Conservation (phyloP, 1,140 invertebrate genomes). For the Neotoxoptera formosana region DNA sequence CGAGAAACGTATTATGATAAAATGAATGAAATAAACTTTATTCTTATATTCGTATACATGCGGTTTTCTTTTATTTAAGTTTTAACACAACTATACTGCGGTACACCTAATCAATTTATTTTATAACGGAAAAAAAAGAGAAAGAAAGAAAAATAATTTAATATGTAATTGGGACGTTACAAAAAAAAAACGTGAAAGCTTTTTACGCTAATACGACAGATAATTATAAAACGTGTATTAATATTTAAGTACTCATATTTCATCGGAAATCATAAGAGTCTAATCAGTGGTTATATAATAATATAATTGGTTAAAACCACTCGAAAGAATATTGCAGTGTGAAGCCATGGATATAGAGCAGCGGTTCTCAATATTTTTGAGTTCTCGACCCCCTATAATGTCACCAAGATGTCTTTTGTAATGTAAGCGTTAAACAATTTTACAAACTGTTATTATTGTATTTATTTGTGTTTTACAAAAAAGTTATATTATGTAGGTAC, state of each 20-base stretch:
- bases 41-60: neutral
- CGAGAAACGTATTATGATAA: slow-evolving; percentile 7
- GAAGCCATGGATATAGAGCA: no score
- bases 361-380: no score
- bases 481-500: no score
- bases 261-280: no score
- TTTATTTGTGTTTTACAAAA: no score
- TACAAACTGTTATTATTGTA: no score
- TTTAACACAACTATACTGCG: neutral
- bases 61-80: neutral
- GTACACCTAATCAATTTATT: neutral
- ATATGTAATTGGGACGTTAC: neutral
- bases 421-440: no score
- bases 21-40: neutral
- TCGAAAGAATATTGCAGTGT: neutral
- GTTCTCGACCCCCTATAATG: no score
- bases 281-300: neutral
- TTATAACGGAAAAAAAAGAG: neutral
- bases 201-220: neutral
- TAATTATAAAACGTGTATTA: no score
- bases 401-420: no score
- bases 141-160: neutral
- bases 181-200: neutral
- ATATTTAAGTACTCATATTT: no score
- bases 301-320: neutral